phyloP scores from a whole-genome alignment of 2,113 vertebrate species.

The Elachura formosa region DNA sequence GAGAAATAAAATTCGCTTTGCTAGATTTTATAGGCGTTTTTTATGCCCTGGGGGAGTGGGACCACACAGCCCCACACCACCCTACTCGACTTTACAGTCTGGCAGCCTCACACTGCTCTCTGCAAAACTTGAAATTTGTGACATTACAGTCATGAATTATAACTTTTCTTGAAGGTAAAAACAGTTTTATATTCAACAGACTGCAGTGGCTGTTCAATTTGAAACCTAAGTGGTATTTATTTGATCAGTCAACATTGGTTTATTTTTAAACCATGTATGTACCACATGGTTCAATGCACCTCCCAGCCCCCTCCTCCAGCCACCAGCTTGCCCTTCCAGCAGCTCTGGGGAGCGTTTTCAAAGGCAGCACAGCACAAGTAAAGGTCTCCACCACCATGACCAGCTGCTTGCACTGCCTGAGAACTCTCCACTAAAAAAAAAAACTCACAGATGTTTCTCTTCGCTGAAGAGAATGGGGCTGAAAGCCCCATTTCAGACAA shows the following conservation, averaged over 20 bases:
- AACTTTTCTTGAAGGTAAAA: conserved; percentile 45
- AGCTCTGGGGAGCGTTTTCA: not conserved
- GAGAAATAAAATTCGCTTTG: conserved; percentile 30
- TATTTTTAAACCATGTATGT: conserved; percentile 26
- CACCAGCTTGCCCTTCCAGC: conserved; percentile 16
- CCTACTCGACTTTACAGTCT: not conserved
- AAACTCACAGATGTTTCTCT: not conserved
- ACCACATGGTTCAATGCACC: conserved; percentile 24
- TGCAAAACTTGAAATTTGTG: not conserved
- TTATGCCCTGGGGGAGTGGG: not conserved
- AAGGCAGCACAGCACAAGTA: not conserved
- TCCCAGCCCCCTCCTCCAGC: not conserved
- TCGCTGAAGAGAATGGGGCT: not conserved
- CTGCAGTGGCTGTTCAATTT: not conserved
- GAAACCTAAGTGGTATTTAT: conserved; percentile 46
- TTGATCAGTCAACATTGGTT: conserved; percentile 48
- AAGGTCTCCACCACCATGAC: not conserved
- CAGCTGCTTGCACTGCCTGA: not conserved
- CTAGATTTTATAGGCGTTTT: not conserved
- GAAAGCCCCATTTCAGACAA: not conserved
- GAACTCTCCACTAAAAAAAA: not conserved
- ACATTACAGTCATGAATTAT: conserved; percentile 17
- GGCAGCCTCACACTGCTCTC: not conserved
- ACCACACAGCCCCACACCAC: not conserved
- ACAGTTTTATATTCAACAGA: conserved; percentile 42